Evolutionary conservation across 35 echinoderm and acorn worm species (phyloP).

Genomic region (Strongylocentrotus purpuratus): DNA sequence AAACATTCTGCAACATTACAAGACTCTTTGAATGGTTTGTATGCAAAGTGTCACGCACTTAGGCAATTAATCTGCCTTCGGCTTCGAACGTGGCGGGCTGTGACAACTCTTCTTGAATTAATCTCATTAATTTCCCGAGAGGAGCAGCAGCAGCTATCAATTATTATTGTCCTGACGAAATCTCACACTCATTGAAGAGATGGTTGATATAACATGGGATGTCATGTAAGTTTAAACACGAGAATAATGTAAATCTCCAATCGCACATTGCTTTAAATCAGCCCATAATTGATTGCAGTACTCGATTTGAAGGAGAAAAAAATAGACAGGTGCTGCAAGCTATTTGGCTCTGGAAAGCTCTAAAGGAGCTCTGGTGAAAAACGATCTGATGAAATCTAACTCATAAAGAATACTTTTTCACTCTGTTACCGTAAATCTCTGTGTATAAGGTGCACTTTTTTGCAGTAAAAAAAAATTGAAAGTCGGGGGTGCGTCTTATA

Average conservation of each 20-base stretch:
- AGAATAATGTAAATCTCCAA: not conserved
- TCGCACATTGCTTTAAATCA: not conserved
- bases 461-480: too few relatives aligned
- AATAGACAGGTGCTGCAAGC: too few relatives aligned
- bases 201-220: not conserved
- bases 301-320: not conserved
- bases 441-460: too few relatives aligned
- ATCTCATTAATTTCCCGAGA: not conserved
- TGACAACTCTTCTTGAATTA: not conserved
- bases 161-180: not conserved
- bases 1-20: not conserved
- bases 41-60: not conserved
- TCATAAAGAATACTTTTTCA: too few relatives aligned
- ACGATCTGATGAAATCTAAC: too few relatives aligned
- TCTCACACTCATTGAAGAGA: not conserved
- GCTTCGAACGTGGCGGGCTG: not conserved
- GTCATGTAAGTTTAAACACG: not conserved
- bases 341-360: too few relatives aligned
- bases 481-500: too few relatives aligned
- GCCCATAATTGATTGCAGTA: not conserved
- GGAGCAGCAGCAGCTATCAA: not conserved
- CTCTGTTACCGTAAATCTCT: too few relatives aligned
- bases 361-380: too few relatives aligned
- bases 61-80: not conserved
- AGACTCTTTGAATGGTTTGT: not conserved